These are phyloP conservation scores for Labeo rohita DNA, from an alignment of 2,113 vertebrate genomes.

Conservation along the genomic window DNA sequence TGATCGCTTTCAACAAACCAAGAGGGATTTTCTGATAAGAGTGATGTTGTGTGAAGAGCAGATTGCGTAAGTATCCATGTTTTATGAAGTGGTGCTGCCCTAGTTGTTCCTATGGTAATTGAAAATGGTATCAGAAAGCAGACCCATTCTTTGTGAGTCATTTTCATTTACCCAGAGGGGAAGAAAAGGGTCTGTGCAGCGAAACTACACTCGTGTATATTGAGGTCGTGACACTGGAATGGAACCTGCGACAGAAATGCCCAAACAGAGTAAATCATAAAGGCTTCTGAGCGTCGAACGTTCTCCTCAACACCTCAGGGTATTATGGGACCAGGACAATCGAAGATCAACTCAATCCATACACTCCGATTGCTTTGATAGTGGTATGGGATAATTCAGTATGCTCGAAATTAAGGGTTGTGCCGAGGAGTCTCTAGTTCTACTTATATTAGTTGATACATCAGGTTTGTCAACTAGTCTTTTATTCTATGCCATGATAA, in stretches of 20 bases:
- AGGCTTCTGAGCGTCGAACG: not conserved
- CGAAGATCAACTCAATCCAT: not conserved
- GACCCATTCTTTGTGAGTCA: conserved; percentile 23
- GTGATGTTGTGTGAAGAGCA: conserved; percentile 1
- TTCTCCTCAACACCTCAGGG: not conserved
- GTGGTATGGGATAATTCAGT: not conserved
- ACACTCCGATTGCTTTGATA: not conserved
- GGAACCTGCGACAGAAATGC: conserved; percentile 25
- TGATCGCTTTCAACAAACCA: conserved; percentile 12
- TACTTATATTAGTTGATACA: not conserved
- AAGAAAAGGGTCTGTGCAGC: not conserved
- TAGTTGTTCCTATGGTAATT: conserved; percentile 29
- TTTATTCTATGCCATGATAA: not conserved
- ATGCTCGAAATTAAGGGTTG: not conserved
- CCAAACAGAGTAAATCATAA: conserved; percentile 7
- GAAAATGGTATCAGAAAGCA: conserved; percentile 29
- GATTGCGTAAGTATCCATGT: conserved; percentile 17
- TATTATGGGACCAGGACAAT: not conserved
- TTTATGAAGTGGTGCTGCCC: conserved; percentile 34
- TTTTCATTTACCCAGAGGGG: conserved; percentile 24
- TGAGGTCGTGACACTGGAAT: conserved; percentile 29
- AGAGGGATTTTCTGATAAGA: conserved; percentile 25
- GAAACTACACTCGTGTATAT: conserved; percentile 12
- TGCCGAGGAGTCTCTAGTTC: not conserved
- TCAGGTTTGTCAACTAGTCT: not conserved